A percentile compares a stretch with the other conserved stretches of the same genome.
Evolutionary conservation across 2,113 vertebrate species (phyloP).

Genomic region (Clarias magur): DNA sequence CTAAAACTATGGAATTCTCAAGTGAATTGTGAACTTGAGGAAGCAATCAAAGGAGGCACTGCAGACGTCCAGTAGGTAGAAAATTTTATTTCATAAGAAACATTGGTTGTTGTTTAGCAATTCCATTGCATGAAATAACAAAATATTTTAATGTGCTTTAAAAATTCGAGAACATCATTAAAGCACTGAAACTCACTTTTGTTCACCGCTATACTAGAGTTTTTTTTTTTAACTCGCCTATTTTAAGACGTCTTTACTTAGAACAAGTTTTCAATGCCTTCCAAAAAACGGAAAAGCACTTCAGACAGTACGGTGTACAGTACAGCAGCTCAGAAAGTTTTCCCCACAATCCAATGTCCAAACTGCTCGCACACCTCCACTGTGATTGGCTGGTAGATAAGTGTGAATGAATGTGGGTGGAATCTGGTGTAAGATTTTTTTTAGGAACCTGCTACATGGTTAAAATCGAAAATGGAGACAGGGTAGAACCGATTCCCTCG

Average conservation of each 20-base stretch:
- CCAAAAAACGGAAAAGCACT: not conserved
- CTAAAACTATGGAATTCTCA: no score
- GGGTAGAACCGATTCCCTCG: not conserved
- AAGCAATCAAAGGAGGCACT: no score
- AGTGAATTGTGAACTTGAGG: no score
- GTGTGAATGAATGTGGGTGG: not conserved
- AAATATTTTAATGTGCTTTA: no score
- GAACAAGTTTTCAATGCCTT: not conserved
- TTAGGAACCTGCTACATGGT: not conserved
- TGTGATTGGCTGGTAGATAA: not conserved
- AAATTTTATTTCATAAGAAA: no score
- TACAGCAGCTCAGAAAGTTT: not conserved
- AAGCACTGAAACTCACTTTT: no score
- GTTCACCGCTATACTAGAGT: no score
- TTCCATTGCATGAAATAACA: no score
- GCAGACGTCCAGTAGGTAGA: no score
- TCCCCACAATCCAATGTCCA: not conserved
- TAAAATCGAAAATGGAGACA: not conserved
- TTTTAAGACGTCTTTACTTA: not conserved
- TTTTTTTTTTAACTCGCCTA: not conserved
- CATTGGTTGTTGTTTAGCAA: no score
- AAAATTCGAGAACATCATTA: no score
- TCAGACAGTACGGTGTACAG: not conserved
- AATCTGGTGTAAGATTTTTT: not conserved
- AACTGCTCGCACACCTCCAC: not conserved